These are phyloP conservation scores for Mythimna albipuncta DNA, from an alignment of 2,888 invertebrate species.

Conservation along the genomic window DNA sequence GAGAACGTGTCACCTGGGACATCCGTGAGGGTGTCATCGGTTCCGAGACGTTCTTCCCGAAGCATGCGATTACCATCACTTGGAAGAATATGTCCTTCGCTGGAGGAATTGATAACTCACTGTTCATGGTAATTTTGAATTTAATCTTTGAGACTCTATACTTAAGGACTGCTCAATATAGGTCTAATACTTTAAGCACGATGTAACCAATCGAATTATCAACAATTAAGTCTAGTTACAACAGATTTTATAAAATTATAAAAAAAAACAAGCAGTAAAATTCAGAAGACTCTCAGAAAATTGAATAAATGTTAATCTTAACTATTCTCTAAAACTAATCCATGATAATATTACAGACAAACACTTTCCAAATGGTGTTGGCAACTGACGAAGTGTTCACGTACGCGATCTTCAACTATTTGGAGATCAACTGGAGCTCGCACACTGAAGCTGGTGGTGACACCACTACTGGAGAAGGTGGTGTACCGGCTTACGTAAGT, in stretches of 20 bases:
- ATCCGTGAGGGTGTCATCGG: slow-evolving; percentile 97
- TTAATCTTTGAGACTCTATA: too few species aligned
- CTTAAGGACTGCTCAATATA: too few species aligned
- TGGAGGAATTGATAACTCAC: slow-evolving; percentile 95
- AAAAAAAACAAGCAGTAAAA: too few species aligned
- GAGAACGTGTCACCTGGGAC: slow-evolving; percentile 97
- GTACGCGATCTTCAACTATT: slow-evolving; percentile 98
- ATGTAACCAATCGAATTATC: too few species aligned
- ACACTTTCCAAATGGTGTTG: slow-evolving; percentile 98
- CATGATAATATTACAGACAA: slow-evolving; percentile 92
- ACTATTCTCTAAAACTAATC: neutral
- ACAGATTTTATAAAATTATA: too few species aligned
- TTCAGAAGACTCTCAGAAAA: too few species aligned
- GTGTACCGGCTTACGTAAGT: slow-evolving; percentile 96
- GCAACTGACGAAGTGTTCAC: slow-evolving; percentile 98
- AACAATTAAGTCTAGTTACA: too few species aligned
- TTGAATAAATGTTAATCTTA: neutral
- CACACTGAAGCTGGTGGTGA: slow-evolving; percentile 98
- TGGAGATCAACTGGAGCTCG: slow-evolving; percentile 96
- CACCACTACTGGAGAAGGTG: slow-evolving; percentile 96
- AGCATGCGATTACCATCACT: slow-evolving; percentile 97
- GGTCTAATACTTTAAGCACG: too few species aligned
- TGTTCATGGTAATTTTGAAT: slow-evolving; percentile 91
- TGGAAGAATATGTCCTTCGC: slow-evolving; percentile 99
- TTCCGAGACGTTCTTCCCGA: slow-evolving; percentile 96